Percentiles rank a stretch among this genome's conserved stretches.
phyloP scores from a whole-genome alignment of 2,888 invertebrate genomes.

The Orthosia gothica region DNA sequence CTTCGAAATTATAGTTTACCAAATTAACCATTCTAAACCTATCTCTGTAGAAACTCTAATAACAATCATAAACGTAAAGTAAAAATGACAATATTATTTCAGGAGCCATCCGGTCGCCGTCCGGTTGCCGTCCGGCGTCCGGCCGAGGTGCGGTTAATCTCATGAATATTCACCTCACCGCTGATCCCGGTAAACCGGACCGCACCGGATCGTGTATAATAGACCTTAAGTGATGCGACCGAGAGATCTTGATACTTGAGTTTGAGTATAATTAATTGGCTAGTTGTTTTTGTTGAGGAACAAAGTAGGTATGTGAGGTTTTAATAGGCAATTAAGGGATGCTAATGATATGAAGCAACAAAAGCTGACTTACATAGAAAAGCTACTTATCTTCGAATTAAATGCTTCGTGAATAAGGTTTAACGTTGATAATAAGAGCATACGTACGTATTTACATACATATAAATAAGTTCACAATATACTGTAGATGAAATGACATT shows the following conservation, averaged over 20 bases:
- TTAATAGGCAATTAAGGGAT: neutral
- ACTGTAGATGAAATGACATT: neutral
- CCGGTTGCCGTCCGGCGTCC: constrained; percentile 45
- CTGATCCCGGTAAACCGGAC: constrained; percentile 69
- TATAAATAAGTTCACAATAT: neutral
- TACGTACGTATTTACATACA: neutral
- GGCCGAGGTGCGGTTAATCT: constrained; percentile 75
- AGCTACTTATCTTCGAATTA: neutral
- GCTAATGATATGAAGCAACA: neutral
- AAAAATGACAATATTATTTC: constrained; percentile 75
- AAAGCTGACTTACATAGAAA: neutral
- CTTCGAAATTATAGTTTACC: neutral
- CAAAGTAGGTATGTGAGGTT: too few species aligned
- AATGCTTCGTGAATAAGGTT: neutral
- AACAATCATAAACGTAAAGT: constrained; percentile 62
- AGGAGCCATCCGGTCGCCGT: constrained; percentile 57
- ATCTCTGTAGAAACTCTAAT: constrained; percentile 5
- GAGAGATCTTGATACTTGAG: constrained; percentile 59
- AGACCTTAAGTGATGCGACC: constrained; percentile 44
- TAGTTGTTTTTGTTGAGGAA: constrained; percentile 6
- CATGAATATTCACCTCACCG: constrained; percentile 84
- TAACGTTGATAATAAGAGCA: neutral
- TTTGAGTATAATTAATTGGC: constrained; percentile 7
- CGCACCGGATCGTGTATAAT: constrained; percentile 65
- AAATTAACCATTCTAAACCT: neutral